A percentile compares a stretch with the other conserved stretches of the same genome.
phyloP scores from a whole-genome alignment of 2,888 invertebrate genomes.

The Lochmaea capreae region DNA sequence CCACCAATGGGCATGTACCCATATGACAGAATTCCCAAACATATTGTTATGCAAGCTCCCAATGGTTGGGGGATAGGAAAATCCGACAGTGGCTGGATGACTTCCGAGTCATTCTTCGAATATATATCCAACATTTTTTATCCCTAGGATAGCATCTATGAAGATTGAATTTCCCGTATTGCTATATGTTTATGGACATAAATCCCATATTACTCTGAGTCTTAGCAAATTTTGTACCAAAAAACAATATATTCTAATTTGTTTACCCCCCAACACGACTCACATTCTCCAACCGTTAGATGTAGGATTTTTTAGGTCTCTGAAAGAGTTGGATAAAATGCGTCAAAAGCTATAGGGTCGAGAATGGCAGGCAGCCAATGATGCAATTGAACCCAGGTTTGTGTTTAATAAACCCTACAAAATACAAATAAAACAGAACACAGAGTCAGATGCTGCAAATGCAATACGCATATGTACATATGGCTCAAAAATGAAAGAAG shows the following conservation, averaged over 20 bases:
- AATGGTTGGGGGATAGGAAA: conserved; percentile 23
- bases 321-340: too few relatives aligned
- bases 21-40: too few relatives aligned
- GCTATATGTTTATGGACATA: conserved; percentile 27
- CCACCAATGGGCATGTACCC: conserved; percentile 6
- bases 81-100: conserved; percentile 28
- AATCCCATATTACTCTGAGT: conserved; percentile 20
- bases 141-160: conserved; percentile 13
- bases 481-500: too few relatives aligned
- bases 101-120: conserved; percentile 23
- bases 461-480: too few relatives aligned
- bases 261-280: conserved; percentile 21
- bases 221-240: conserved; percentile 21
- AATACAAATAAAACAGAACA: too few relatives aligned
- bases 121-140: conserved; percentile 21
- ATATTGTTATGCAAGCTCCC: too few relatives aligned
- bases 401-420: too few relatives aligned
- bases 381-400: too few relatives aligned
- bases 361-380: too few relatives aligned
- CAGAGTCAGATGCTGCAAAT: too few relatives aligned
- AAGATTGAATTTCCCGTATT: conserved; percentile 20
- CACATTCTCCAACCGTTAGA: conserved; percentile 31
- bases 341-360: too few relatives aligned
- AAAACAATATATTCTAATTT: conserved; percentile 28
- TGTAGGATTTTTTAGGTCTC: too few relatives aligned